Percentiles rank a stretch among this genome's conserved stretches.
Evolutionary conservation across 2,113 vertebrate genomes (phyloP).

Genomic region (Charina bottae): DNA sequence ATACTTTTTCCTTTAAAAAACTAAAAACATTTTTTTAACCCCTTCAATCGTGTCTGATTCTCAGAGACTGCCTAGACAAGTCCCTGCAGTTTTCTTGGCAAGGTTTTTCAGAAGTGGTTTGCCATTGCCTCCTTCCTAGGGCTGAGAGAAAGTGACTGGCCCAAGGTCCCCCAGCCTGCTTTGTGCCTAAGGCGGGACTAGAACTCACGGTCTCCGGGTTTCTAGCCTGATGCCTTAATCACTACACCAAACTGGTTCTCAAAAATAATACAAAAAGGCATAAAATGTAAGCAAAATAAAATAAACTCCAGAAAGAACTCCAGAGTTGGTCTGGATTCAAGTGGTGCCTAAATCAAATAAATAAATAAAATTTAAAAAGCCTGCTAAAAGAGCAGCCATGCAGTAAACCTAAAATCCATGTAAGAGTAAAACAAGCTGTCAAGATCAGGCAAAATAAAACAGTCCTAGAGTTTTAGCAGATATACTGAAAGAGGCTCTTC

Average conservation of each 20-base stretch:
- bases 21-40: neutral
- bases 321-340: neutral
- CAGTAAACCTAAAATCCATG: neutral
- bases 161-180: too few relatives aligned
- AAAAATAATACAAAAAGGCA: neutral
- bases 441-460: neutral
- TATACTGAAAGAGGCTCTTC: neutral
- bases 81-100: too few relatives aligned
- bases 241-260: too few relatives aligned
- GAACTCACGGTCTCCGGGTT: too few relatives aligned
- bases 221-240: too few relatives aligned
- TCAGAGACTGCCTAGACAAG: too few relatives aligned
- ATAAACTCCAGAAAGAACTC: neutral
- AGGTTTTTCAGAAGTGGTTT: too few relatives aligned
- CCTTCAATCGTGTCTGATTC: too few relatives aligned
- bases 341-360: neutral
- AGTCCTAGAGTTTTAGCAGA: neutral
- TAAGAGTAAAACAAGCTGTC: neutral
- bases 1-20: neutral
- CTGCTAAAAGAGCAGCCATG: neutral
- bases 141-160: too few relatives aligned
- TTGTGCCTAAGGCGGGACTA: too few relatives aligned
- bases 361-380: neutral
- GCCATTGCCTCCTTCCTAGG: too few relatives aligned
- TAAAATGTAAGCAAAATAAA: neutral